Evolutionary conservation across 2,888 invertebrate genomes (phyloP), one percentile per base, ranked within the genome.

Genomic region (Torymus auratus): DNA sequence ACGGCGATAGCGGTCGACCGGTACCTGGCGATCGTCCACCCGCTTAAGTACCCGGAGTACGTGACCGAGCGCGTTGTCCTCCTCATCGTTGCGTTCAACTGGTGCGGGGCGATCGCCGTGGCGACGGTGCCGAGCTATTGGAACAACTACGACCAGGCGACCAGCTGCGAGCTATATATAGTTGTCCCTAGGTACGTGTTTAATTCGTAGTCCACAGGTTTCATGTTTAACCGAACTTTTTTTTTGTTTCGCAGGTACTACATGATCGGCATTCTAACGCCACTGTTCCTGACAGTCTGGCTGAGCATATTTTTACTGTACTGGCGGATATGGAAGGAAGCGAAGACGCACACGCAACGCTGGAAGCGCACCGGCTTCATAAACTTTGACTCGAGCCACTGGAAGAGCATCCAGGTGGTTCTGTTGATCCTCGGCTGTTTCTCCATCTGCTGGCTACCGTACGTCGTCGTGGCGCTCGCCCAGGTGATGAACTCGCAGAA

Each of bases 391-490:
- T 84, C 88, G 64, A 85, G 84, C 68, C 95, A 95, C 88, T 94
- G 95, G 93, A 96, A 95, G 91, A 95, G 95, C 83, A 94, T 96
- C 83, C 93, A 96, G 96, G 95, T 96, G 82, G 95, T 96, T 79
- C 92, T 96, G 14, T 91, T 95, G 83, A 95, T 96, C 20, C 92
- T 96, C 87, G 96, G 96, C 28, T 95, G 95, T 83, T 96, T 96
- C 88, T 94, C 96, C 0, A 91, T 96, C 82, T 96, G 96, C 89
- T 96, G 96, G 96, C 92, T 96, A 87, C 96, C 96, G 15, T 96
- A 95, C 89, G 94, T 96, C 86, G 92, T 94, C 69, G 94, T 95
- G 73, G 93, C 93, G 4, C 94, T 94, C 85, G 92, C 93, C 10
- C 94, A 94, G 87, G 92, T 94, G 68, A 91, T 93, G 81, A 91